Percentiles rank a stretch among this genome's conserved stretches.
Evolutionary conservation across 64 coral and sea anemone genomes (phyloP).

Genomic region (Montipora sp.): DNA sequence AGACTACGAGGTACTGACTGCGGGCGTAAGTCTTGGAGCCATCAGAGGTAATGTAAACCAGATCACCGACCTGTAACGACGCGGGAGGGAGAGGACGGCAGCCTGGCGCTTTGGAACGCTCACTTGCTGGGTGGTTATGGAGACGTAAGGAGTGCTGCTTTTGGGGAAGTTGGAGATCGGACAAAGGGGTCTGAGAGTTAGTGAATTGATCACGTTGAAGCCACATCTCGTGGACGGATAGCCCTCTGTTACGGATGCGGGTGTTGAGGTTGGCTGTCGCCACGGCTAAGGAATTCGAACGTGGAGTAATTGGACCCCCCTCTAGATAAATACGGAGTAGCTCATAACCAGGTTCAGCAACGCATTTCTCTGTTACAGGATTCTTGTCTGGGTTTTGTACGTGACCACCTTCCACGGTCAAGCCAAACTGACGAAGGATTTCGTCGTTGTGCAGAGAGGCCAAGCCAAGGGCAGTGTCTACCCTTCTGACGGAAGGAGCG

Average conservation of each 20-base stretch:
- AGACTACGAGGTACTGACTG: too few species aligned
- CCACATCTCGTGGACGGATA: too few species aligned
- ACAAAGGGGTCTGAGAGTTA: slow-evolving; percentile 59
- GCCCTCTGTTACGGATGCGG: too few species aligned
- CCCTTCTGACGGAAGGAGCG: slow-evolving; percentile 1
- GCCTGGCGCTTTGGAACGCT: slow-evolving; percentile 57
- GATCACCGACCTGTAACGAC: slow-evolving; percentile 47
- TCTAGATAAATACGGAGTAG: slow-evolving; percentile 8
- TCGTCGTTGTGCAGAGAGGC: background rate
- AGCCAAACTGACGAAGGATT: background rate
- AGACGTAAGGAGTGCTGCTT: slow-evolving; percentile 44
- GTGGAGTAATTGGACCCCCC: slow-evolving; percentile 7
- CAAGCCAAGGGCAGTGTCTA: slow-evolving; percentile 39
- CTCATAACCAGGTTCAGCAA: slow-evolving; percentile 28
- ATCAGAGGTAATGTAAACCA: slow-evolving; percentile 75
- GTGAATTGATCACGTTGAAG: background rate
- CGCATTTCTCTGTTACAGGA: slow-evolving; percentile 42
- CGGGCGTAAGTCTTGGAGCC: slow-evolving; percentile 33
- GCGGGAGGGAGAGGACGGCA: background rate
- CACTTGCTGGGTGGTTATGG: slow-evolving; percentile 54
- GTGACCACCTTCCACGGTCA: slow-evolving; percentile 18
- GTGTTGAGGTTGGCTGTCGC: too few species aligned
- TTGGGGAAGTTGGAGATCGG: slow-evolving; percentile 17
- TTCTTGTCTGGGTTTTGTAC: slow-evolving; percentile 50
- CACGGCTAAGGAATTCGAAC: background rate